Conservation (phyloP, 2,797 vertebrate species). For the Sebastes flavidus region DNA sequence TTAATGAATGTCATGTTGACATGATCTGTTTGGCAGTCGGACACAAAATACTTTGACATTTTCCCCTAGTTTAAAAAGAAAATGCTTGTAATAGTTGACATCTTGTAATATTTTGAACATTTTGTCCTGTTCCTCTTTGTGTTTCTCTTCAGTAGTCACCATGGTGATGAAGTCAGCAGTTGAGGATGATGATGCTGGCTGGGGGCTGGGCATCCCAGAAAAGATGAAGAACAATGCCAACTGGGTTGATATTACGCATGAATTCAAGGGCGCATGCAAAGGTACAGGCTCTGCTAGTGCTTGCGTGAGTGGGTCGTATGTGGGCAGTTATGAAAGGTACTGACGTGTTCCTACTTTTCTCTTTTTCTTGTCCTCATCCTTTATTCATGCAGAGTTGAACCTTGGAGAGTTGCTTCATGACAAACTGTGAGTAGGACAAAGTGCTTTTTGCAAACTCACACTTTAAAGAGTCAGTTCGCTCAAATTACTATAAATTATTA, state of each 20-base stretch:
- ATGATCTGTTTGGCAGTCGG: not conserved
- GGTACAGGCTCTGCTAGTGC: conserved; percentile 75
- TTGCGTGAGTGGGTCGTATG: not conserved
- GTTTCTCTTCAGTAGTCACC: conserved; percentile 60
- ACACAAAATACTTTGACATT: not conserved
- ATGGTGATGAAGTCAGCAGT: conserved; percentile 97
- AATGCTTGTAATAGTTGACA: not conserved
- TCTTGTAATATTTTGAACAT: not conserved
- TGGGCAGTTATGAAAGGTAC: not conserved
- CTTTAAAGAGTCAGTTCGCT: not conserved
- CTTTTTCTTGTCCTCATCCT: conserved; percentile 20
- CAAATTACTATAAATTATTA: not conserved
- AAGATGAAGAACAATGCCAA: conserved; percentile 93
- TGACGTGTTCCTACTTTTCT: not conserved
- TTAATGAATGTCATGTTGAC: not conserved
- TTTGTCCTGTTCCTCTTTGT: not conserved
- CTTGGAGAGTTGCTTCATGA: conserved; percentile 98
- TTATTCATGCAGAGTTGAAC: conserved; percentile 88
- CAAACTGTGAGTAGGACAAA: conserved; percentile 91
- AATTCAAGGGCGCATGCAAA: conserved; percentile 96
- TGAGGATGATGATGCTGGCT: conserved; percentile 95
- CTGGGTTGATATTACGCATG: conserved; percentile 96
- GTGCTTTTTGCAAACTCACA: not conserved
- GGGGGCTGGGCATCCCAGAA: conserved; percentile 92
- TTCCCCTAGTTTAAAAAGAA: not conserved